A percentile compares a stretch with the other conserved stretches of the same genome.
phyloP scores from a whole-genome alignment of 2,888 invertebrate species.

The Belgica antarctica region DNA sequence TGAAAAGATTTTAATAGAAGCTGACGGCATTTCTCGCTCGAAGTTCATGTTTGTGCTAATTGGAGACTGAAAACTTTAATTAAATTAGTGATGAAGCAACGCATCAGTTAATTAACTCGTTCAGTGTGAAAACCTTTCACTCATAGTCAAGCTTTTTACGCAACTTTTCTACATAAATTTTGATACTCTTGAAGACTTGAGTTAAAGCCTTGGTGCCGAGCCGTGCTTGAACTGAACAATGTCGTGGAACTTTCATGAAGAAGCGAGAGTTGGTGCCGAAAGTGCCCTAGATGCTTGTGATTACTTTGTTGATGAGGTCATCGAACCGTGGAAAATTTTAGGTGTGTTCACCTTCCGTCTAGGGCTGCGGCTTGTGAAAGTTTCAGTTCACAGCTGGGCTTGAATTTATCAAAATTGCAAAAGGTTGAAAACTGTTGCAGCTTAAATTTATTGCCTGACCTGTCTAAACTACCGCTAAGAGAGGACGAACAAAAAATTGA shows the following conservation, averaged over 20 bases:
- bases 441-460: too few relatives aligned
- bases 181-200: too few relatives aligned
- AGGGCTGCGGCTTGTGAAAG: too few relatives aligned
- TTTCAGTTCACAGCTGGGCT: too few relatives aligned
- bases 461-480: too few relatives aligned
- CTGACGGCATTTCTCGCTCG: conserved; percentile 3
- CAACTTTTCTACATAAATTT: not conserved
- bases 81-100: not conserved
- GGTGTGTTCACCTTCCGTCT: conserved; percentile 53
- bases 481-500: too few relatives aligned
- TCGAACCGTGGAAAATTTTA: conserved; percentile 57
- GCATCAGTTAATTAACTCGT: not conserved
- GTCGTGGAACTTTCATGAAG: conserved; percentile 54
- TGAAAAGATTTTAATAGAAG: conserved; percentile 33
- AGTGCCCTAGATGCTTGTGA: conserved; percentile 67
- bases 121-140: not conserved
- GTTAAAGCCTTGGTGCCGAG: not conserved
- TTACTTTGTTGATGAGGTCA: conserved; percentile 69
- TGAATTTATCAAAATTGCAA: too few relatives aligned
- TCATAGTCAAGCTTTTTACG: not conserved
- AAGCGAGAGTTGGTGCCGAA: conserved; percentile 57
- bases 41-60: not conserved
- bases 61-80: conserved; percentile 8
- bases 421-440: too few relatives aligned
- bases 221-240: too few relatives aligned